Percentiles rank a stretch among this genome's conserved stretches.
These are phyloP conservation scores for Yasuhikotakia modesta DNA, from an alignment of 2,797 vertebrate species.

Conservation along the genomic window DNA sequence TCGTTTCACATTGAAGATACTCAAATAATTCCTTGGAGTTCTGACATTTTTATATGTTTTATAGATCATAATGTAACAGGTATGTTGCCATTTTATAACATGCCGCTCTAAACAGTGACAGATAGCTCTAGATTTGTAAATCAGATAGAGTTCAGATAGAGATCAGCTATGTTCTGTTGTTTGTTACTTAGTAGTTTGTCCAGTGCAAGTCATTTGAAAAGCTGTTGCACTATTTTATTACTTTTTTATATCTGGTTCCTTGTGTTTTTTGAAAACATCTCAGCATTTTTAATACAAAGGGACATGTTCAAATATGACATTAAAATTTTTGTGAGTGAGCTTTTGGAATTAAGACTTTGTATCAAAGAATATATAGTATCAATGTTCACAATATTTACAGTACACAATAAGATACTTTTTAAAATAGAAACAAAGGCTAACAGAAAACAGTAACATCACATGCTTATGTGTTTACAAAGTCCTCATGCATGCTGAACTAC, in stretches of 20 bases:
- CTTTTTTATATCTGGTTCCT: slow-evolving; percentile 75
- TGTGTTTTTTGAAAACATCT: slow-evolving; percentile 67
- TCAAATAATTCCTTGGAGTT: neutral
- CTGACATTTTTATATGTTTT: slow-evolving; percentile 7
- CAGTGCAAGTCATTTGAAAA: slow-evolving; percentile 69
- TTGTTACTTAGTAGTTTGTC: slow-evolving; percentile 77
- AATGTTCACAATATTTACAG: neutral
- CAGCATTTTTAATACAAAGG: slow-evolving; percentile 62
- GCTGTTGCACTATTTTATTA: slow-evolving; percentile 82
- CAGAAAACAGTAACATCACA: neutral
- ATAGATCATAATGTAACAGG: neutral
- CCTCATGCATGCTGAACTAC: slow-evolving; percentile 41
- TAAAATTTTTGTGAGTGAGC: slow-evolving; percentile 59
- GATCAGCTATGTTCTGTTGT: slow-evolving; percentile 57
- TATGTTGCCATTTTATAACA: neutral
- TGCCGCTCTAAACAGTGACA: neutral
- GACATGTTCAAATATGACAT: slow-evolving; percentile 60
- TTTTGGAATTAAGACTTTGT: slow-evolving; percentile 40
- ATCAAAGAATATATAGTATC: slow-evolving; percentile 1
- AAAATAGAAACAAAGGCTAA: neutral
- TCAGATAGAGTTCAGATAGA: slow-evolving; percentile 26
- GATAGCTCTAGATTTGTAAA: slow-evolving; percentile 28
- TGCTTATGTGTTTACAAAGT: neutral
- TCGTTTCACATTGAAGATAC: neutral
- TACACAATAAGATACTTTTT: neutral